A percentile compares a stretch with the other conserved stretches of the same genome.
phyloP scores from a whole-genome alignment of 2,888 invertebrate genomes.

The Hybos culiciformis region DNA sequence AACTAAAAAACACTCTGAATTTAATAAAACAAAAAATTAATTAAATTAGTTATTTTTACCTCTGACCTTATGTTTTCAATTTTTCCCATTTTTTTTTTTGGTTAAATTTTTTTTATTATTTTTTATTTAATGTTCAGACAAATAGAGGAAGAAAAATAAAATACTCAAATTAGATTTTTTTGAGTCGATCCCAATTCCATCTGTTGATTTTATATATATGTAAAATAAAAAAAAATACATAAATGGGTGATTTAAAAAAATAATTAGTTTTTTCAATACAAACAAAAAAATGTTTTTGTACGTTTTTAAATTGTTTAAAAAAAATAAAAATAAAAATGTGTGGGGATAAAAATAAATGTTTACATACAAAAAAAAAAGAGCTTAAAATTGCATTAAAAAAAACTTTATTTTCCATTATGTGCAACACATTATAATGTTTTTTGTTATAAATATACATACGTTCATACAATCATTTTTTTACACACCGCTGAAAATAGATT shows the following conservation, averaged over 20 bases:
- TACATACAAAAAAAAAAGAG: background rate
- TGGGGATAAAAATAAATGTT: no score
- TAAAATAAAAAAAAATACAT: slow-evolving; percentile 2
- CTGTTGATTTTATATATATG: slow-evolving; percentile 18
- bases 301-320: background rate
- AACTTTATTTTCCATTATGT: no score
- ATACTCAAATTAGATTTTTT: slow-evolving; percentile 32
- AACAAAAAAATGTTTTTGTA: background rate
- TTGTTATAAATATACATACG: no score
- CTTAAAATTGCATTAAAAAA: background rate
- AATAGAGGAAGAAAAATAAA: slow-evolving; percentile 13
- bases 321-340: background rate
- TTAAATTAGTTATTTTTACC: slow-evolving; percentile 1
- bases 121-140: background rate
- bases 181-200: slow-evolving; percentile 35
- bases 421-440: no score
- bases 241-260: background rate
- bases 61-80: background rate
- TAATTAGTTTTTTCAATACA: slow-evolving; percentile 3
- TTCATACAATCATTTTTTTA: no score
- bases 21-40: no score
- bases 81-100: background rate
- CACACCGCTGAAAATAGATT: no score
- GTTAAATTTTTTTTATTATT: background rate
- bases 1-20: no score